These are phyloP conservation scores for Beris morrisii DNA, from an alignment of 2,888 invertebrate species.

Conservation along the genomic window DNA sequence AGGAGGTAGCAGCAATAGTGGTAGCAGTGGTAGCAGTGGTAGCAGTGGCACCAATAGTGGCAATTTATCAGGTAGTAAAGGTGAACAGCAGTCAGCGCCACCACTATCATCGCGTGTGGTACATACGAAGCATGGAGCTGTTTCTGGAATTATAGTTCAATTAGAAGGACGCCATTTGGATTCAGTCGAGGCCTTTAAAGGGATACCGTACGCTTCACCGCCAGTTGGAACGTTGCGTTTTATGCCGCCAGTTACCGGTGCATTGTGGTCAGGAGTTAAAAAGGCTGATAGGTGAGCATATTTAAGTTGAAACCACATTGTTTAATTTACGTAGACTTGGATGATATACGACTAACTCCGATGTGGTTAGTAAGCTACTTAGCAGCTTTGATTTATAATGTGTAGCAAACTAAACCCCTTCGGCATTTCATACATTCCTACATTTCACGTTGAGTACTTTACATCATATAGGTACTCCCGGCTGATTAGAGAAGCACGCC, in stretches of 20 bases:
- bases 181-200: conserved; percentile 89
- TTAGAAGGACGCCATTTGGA: conserved; percentile 79
- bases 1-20: conserved; percentile 43
- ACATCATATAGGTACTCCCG: too few species aligned
- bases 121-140: conserved; percentile 84
- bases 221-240: conserved; percentile 87
- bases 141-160: conserved; percentile 81
- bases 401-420: too few species aligned
- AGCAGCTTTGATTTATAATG: too few species aligned
- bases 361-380: not conserved
- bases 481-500: too few species aligned
- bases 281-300: conserved; percentile 69
- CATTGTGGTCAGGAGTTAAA: conserved; percentile 88
- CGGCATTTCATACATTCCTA: too few species aligned
- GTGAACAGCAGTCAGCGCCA: conserved; percentile 53
- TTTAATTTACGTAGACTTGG: not conserved
- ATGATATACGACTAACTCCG: not conserved
- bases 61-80: conserved; percentile 45
- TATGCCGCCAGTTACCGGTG: conserved; percentile 94
- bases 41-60: conserved; percentile 46
- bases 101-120: conserved; percentile 80
- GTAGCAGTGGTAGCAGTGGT: conserved; percentile 42
- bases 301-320: not conserved
- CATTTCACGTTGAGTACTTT: too few species aligned
- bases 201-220: conserved; percentile 93